A percentile compares a stretch with the other conserved stretches of the same genome.
Evolutionary conservation across 2,113 vertebrate species (phyloP).

Genomic region (Equus quagga): DNA sequence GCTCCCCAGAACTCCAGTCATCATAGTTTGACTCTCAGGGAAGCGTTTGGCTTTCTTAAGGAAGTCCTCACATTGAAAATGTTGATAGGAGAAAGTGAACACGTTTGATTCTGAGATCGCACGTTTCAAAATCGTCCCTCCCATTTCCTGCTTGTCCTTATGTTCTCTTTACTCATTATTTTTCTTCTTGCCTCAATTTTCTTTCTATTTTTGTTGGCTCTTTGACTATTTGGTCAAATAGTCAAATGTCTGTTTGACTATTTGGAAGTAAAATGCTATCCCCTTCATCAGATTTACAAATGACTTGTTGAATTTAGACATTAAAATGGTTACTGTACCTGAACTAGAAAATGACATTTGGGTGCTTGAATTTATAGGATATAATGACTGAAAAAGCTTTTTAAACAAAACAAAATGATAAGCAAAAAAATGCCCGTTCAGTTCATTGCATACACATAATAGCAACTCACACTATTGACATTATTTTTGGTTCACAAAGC

Average conservation of each 20-base stretch:
- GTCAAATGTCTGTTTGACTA: not conserved
- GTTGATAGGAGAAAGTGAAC: not conserved
- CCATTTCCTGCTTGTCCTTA: not conserved
- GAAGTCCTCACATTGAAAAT: not conserved
- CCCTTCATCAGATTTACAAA: not conserved
- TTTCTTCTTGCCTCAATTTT: constrained; percentile 33
- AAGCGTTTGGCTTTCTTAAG: not conserved
- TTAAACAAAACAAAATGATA: not conserved
- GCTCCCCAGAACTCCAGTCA: not conserved
- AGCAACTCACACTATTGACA: not conserved
- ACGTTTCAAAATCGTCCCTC: not conserved
- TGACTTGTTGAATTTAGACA: not conserved
- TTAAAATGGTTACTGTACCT: not conserved
- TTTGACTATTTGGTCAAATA: too few species aligned
- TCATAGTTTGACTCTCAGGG: not conserved
- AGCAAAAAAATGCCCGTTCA: not conserved
- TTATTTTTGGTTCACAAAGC: constrained; percentile 10
- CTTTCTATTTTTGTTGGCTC: not conserved
- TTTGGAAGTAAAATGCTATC: not conserved
- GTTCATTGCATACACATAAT: not conserved
- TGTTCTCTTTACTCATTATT: not conserved
- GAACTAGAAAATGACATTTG: constrained; percentile 15
- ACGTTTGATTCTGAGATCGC: not conserved
- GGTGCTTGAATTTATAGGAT: not conserved
- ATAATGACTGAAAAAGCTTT: not conserved